Percentiles rank a stretch among this genome's conserved stretches.
phyloP scores from a whole-genome alignment of 37 sponge, comb jelly and placozoan genomes.

The Geodia barretti region DNA sequence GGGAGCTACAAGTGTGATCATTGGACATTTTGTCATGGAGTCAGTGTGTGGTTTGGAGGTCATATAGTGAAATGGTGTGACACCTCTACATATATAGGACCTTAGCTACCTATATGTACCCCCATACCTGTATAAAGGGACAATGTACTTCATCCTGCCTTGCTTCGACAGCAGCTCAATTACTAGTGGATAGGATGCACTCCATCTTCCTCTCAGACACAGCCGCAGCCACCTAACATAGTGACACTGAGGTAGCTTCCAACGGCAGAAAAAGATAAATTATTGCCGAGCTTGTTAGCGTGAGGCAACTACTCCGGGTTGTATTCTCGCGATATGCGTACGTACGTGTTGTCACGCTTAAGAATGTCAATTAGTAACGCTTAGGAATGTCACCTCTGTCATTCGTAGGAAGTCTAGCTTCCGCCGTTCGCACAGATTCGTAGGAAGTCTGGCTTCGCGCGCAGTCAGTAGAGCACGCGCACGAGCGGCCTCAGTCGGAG shows the following conservation, averaged over 20 bases:
- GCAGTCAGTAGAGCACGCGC: no score
- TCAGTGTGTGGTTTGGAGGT: background rate
- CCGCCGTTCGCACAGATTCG: background rate
- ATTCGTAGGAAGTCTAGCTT: no score
- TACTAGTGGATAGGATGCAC: conserved; percentile 49
- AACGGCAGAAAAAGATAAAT: background rate
- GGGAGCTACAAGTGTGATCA: no score
- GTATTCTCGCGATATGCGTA: no score
- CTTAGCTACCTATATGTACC: background rate
- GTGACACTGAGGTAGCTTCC: background rate
- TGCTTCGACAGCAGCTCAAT: conserved; percentile 71
- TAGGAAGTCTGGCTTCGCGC: no score
- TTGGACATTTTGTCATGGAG: no score
- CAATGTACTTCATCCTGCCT: conserved; percentile 91
- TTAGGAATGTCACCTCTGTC: no score
- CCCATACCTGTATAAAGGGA: conserved; percentile 71
- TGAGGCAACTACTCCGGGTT: no score
- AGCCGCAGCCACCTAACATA: conserved; percentile 68
- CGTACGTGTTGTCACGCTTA: no score
- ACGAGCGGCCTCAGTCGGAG: no score
- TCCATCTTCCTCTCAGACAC: conserved; percentile 56
- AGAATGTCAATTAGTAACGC: no score
- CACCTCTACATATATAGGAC: background rate
- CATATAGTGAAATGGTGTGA: background rate
- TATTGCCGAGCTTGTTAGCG: background rate